Evolutionary conservation across 37 sponge, comb jelly and placozoan species (phyloP).

Genomic region (Beroe forskalii): DNA sequence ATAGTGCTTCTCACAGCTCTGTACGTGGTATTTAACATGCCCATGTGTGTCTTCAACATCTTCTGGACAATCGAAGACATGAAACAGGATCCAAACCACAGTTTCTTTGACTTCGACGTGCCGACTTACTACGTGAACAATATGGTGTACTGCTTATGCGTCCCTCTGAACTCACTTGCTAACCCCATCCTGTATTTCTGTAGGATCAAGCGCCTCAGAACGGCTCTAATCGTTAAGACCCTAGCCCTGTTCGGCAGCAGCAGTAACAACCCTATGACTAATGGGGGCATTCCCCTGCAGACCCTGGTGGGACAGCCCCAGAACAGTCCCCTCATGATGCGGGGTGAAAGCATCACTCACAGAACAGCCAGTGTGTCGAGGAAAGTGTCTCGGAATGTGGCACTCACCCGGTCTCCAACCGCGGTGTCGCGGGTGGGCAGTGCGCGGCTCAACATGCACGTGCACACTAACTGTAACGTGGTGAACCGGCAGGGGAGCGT

Average conservation of each 20-base stretch:
- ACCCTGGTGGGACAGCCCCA: background rate
- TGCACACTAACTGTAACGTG: no score
- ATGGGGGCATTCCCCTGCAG: background rate
- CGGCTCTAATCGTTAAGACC: conserved; percentile 1
- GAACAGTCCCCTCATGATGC: background rate
- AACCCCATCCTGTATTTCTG: conserved; percentile 51
- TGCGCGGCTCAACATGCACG: background rate
- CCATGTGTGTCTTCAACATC: conserved; percentile 41
- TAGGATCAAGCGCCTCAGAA: conserved; percentile 42
- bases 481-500: background rate
- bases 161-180: conserved; percentile 54
- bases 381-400: background rate
- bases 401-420: background rate
- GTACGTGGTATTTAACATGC: conserved; percentile 49
- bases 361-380: background rate
- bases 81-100: background rate
- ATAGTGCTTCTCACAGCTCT: conserved; percentile 40
- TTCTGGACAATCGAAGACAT: conserved; percentile 40
- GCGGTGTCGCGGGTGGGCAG: background rate
- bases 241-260: background rate
- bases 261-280: background rate
- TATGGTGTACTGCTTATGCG: conserved; percentile 50
- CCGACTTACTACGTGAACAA: conserved; percentile 55
- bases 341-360: background rate
- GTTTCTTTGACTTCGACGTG: background rate